Evolutionary conservation across 2,113 vertebrate species (phyloP), one percentile per base, ranked within the genome.

Genomic region (Caloenas nicobarica): DNA sequence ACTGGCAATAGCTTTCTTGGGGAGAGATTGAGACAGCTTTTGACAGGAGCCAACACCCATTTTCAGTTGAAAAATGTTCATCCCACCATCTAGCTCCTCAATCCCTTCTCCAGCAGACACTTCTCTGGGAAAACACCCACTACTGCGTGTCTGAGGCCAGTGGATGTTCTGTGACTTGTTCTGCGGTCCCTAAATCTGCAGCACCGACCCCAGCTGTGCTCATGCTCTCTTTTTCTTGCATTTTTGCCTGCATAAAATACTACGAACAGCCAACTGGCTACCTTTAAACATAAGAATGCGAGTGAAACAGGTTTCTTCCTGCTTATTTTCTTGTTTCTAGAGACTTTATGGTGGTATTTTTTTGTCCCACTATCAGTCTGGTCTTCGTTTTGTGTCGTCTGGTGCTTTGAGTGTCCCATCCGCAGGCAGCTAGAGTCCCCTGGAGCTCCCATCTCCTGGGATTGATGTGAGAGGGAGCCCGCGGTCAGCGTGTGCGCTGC

Each of bases 41-140:
- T 6, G 61, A 89, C 84, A 87, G 42, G 70, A 91, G 83, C 89
- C 92, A 92, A 95, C 96, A 95, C 94, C 92, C 92, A 93, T 89
- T 92, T 57, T 40, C 70, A 77, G 81, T 96, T 82, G 53, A 81
- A 74, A 87, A 96, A 66, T 0, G 21, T 77, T 84, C 70, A 8
- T 92, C 81, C 66, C 61, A 34, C 62, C 77, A 76, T 64, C 83
- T n/a, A 64, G 34, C 65, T 84, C 85, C 31, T 38, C 17, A 60
- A 72, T 19, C 28, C 61, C 17, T 50, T 76, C 88, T 69, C 69
- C 77, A 89, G 57, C 80, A 84, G 81, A 60, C 15, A 4, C 9
- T 86, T 78, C 82, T 69, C 88, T 91, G 90, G 92, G 86, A 93
- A 92, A 95, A 92, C 94, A 91, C 65, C 66, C 91, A 46, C 77